Evolutionary conservation across 2,888 invertebrate genomes (phyloP).

Genomic region (Oscheius sp.): DNA sequence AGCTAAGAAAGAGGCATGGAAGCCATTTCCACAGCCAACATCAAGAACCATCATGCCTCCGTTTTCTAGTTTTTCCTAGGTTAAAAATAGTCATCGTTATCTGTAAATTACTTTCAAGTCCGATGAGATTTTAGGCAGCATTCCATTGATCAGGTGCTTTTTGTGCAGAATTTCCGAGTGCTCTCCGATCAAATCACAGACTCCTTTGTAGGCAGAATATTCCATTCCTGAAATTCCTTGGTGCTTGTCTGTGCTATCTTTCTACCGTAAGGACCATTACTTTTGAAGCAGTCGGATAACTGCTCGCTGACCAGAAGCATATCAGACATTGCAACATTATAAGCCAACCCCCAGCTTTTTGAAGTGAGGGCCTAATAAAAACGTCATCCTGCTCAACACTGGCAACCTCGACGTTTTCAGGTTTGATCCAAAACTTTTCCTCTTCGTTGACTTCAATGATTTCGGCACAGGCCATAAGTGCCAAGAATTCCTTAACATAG

Average conservation of each 20-base stretch:
- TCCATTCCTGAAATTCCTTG: constrained; percentile 1
- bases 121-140: constrained; percentile 46
- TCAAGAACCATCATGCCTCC: constrained; percentile 55
- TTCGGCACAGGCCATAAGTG: constrained; percentile 45
- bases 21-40: constrained; percentile 62
- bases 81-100: neutral
- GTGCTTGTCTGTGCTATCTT: too few species aligned
- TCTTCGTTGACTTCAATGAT: constrained; percentile 50
- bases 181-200: constrained; percentile 40
- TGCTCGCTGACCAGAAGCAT: constrained; percentile 39
- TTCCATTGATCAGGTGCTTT: constrained; percentile 50
- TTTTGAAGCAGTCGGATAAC: constrained; percentile 44
- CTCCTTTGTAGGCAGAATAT: constrained; percentile 36
- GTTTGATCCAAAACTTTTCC: constrained; percentile 51
- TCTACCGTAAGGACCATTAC: constrained; percentile 50
- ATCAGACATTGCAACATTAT: constrained; percentile 32
- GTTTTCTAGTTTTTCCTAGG: constrained; percentile 30
- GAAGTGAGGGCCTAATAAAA: constrained; percentile 34
- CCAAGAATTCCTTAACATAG: constrained; percentile 56
- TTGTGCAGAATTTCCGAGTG: constrained; percentile 41
- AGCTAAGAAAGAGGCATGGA: constrained; percentile 49
- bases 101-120: constrained; percentile 2
- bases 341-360: constrained; percentile 24
- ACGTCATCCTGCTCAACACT: neutral
- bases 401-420: constrained; percentile 37